Evolutionary conservation across 2,797 vertebrate genomes (phyloP), one percentile per base, ranked within the genome.

Genomic region (Telmatherina bonti): DNA sequence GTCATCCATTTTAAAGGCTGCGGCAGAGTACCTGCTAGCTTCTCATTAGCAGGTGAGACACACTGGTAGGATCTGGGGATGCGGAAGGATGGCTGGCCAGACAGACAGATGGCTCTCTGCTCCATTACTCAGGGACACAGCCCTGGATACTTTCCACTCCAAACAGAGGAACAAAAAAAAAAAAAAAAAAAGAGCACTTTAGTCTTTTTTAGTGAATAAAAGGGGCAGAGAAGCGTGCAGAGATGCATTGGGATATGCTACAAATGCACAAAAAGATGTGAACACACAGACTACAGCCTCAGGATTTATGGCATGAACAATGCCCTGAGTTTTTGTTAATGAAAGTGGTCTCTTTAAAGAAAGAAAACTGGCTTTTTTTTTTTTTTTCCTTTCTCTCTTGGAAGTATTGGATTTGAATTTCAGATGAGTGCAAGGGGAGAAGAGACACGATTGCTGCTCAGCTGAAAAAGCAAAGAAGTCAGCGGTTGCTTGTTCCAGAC

Each of bases 41-140:
- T 83, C 81, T 85, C 86, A 83, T 87, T 73, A 86, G 79, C 76
- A 86, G 83, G 84, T 82, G 85, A 85, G 82, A 75, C 72, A 60
- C 70, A 66, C 52, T n/a, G 74, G 76, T 62, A 56, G 78, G 70
- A 79, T 73, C 61, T 63, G 71, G 83, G 74, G 74, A 73, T 59
- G 61, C 8, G 22, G 81, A 77, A 59, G 68, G 73, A 76, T 51
- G 76, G 76, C 20, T 27, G 12, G 52, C 10, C 82, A 71, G 75
- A 70, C 75, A 61, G 77, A 85, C 82, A 72, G 71, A 79, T 71
- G 67, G 70, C 83, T 76, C 72, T 68, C 65, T 35, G 68, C 85
- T 85, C 83, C 83, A 75, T 86, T 78, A 82, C 69, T 56, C 81
- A 61, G 60, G 63, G 67, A 79, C 60, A 70, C 62, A 70, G 72